Base-by-base conservation (phyloP, 2,888 invertebrate species). In the Nymphalis polychloros region DNA sequence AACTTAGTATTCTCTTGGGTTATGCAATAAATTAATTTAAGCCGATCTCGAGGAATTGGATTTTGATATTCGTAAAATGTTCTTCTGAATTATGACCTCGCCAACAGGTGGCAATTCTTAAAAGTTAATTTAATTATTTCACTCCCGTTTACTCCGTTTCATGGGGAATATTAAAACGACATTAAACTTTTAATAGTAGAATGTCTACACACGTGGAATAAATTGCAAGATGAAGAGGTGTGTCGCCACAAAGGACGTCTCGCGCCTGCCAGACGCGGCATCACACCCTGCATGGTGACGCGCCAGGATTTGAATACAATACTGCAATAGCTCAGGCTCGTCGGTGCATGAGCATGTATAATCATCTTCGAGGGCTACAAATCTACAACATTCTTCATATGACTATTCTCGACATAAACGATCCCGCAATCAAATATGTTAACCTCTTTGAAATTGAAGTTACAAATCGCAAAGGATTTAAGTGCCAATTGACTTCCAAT, bases 241-340 rank as follows among this genome's bases (percentile, higher is more conserved):
- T 64, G 64, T 68, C 65, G 57, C 48, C 46, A 59, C 65, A 69
- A 71, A 69, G 62, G 53, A 64, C 50, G 50, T 35, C 64, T 67
- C 72, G 63, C 71, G 59, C 67, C 67, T 64, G 27, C 27, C 31
- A 31, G 31, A 31, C 27, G 53, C 53, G 50, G 70, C 59, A 69
- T 70, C 69, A 65, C 72, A 68, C 73, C 70, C 72, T 46, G 63
- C 63, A 59, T 68, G 62, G 68, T 86, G 89, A 86, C 85, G 87
- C 83, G 81, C 78, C 76, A 73, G 79, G 79, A 92, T 92, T 92
- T 90, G 87, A 92, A 92, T 92, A 92, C 92, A 92, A 92, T 92
- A 81, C 86, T 72, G 84, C 89, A 86, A 90, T 90, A 88, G 81
- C 88, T 89, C 90, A 90, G 84, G 85, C 86, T 87, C 88, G 88